These are phyloP conservation scores for Philereme transversata DNA, from an alignment of 2,888 invertebrate genomes.

Conservation along the genomic window DNA sequence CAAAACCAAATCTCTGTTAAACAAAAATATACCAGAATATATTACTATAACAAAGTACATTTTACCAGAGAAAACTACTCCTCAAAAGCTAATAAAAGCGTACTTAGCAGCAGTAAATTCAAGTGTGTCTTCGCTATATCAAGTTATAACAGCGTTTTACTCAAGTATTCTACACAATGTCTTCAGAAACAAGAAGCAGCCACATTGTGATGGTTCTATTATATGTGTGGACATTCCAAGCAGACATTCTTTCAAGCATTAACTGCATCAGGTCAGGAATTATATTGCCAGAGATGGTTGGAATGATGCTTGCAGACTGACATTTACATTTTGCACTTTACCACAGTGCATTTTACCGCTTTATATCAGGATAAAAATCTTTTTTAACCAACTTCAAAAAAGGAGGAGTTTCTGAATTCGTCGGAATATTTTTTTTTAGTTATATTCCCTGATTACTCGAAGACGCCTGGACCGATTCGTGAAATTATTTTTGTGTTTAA, in stretches of 20 bases:
- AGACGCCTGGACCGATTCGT: no score
- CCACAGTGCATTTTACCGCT: not conserved
- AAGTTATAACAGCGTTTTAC: conserved; percentile 5
- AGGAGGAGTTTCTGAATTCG: no score
- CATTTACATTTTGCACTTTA: conserved; percentile 21
- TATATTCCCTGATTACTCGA: no score
- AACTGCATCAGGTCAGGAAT: conserved; percentile 21
- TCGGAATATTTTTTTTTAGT: no score
- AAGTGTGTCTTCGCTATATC: conserved; percentile 6
- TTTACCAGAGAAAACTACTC: no score
- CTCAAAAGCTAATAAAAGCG: no score
- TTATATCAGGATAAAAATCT: no score
- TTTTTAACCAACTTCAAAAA: no score
- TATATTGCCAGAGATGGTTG: conserved; percentile 5
- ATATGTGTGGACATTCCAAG: conserved; percentile 7
- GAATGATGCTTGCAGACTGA: conserved; percentile 13
- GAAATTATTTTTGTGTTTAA: no score
- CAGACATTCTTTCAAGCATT: conserved; percentile 14
- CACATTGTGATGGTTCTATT: conserved; percentile 1
- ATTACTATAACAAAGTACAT: no score
- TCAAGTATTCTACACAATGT: conserved; percentile 12
- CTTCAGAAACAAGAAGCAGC: conserved; percentile 9
- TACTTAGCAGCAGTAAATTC: not conserved
- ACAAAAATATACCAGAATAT: no score
- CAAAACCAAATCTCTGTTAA: no score